Conservation (phyloP, 2,797 vertebrate genomes). For the Pachyuromys duprasi region DNA sequence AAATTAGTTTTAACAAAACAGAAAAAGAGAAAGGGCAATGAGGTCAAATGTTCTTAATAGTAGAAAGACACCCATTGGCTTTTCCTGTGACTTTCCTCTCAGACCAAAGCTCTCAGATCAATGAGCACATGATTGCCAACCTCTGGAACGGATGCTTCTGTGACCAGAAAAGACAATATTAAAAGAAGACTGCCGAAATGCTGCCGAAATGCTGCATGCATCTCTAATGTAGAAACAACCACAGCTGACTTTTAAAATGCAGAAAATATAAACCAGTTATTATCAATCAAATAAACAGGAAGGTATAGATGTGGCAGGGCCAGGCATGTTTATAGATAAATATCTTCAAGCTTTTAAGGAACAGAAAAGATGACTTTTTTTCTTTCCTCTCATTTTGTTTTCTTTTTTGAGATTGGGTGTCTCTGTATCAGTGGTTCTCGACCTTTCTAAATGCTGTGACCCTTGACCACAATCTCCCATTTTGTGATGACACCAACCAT, state of each 20-base stretch:
- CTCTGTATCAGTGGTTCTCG: background rate
- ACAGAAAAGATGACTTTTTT: background rate
- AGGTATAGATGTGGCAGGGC: background rate
- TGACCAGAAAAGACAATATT: background rate
- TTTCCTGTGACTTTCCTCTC: background rate
- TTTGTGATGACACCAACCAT: background rate
- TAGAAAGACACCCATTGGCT: background rate
- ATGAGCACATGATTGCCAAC: background rate
- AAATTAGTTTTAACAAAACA: too few relatives aligned
- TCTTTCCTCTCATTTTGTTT: background rate
- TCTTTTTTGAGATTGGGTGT: background rate
- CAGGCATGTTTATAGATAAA: background rate
- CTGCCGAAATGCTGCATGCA: background rate
- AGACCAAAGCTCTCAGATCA: background rate
- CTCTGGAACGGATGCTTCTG: background rate
- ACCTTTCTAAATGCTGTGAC: background rate
- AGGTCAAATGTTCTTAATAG: background rate
- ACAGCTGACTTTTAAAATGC: background rate
- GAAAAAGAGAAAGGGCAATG: background rate
- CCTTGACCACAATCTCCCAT: background rate
- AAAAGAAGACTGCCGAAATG: background rate
- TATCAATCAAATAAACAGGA: background rate
- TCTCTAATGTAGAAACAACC: background rate
- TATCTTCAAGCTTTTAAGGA: constrained; percentile 39
- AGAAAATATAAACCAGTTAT: background rate